Conservation (phyloP, 1,140 invertebrate genomes). For the Tetramorium simillimum region DNA sequence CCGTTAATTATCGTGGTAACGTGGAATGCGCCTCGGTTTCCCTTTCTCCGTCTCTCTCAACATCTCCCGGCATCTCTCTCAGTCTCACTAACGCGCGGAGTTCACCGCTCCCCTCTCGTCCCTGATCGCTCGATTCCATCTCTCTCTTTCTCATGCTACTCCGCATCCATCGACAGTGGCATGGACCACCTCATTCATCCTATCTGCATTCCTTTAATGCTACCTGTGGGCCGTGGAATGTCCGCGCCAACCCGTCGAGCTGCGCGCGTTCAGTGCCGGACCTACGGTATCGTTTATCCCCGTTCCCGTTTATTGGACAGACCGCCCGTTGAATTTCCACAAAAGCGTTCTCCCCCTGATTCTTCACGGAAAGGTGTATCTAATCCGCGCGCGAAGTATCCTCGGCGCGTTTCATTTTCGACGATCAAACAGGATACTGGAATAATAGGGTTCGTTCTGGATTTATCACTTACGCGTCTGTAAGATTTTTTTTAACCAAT, state of each 20-base stretch:
- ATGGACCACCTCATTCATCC: conserved; percentile 84
- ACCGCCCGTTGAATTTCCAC: conserved; percentile 41
- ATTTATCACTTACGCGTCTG: background rate
- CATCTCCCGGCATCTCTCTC: background rate
- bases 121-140: conserved; percentile 15
- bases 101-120: background rate
- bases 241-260: conserved; percentile 60
- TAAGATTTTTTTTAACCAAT: background rate
- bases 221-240: conserved; percentile 83
- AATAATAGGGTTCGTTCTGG: background rate
- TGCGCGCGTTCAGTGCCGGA: conserved; percentile 66
- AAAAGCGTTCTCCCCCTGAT: conserved; percentile 25
- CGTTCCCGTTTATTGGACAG: conserved; percentile 26
- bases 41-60: conserved; percentile 50
- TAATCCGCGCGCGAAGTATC: conserved; percentile 11
- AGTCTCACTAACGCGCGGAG: background rate
- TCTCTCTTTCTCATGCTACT: conserved; percentile 52
- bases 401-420: background rate
- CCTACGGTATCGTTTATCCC: conserved; percentile 73
- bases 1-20: conserved; percentile 79
- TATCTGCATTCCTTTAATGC: conserved; percentile 83
- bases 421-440: background rate
- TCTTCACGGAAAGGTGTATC: conserved; percentile 13
- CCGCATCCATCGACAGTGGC: conserved; percentile 76
- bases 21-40: conserved; percentile 75